phyloP scores from a whole-genome alignment of 2,888 invertebrate species.

The Synanthedon tipuliformis region DNA sequence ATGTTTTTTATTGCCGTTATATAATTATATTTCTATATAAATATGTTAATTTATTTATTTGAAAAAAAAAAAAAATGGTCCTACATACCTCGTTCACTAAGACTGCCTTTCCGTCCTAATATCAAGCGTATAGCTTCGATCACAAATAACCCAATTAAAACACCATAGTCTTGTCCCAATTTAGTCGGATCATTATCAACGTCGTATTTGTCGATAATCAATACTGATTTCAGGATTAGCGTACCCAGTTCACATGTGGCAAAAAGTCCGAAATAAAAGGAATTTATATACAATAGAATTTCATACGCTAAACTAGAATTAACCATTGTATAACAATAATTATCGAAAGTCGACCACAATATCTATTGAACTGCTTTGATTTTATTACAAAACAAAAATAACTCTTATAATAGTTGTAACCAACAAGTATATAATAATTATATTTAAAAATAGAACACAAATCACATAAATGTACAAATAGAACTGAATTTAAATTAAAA shows the following conservation, averaged over 20 bases:
- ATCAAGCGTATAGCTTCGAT: conserved; percentile 86
- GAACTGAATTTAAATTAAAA: background rate
- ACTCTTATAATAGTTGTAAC: background rate
- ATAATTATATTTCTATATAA: too few species aligned
- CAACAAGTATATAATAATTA: background rate
- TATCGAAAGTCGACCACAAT: too few species aligned
- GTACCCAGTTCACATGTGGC: conserved; percentile 84
- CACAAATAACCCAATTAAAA: conserved; percentile 80
- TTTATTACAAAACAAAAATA: background rate
- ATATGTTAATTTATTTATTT: too few species aligned
- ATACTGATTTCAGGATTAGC: conserved; percentile 80
- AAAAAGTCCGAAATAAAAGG: conserved; percentile 89
- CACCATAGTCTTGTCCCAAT: conserved; percentile 81
- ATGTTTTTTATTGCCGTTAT: too few species aligned
- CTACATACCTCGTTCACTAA: conserved; percentile 77
- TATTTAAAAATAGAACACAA: background rate
- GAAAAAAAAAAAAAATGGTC: background rate
- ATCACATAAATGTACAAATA: background rate
- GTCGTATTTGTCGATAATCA: conserved; percentile 65
- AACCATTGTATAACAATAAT: conserved; percentile 51
- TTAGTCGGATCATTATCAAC: conserved; percentile 78
- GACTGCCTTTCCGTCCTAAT: conserved; percentile 87
- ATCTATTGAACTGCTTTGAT: too few species aligned
- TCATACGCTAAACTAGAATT: conserved; percentile 86
- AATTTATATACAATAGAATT: conserved; percentile 86